Evolutionary conservation across 2,888 invertebrate genomes (phyloP), one percentile per base, ranked within the genome.

Genomic region (Monoplex corrugatus): DNA sequence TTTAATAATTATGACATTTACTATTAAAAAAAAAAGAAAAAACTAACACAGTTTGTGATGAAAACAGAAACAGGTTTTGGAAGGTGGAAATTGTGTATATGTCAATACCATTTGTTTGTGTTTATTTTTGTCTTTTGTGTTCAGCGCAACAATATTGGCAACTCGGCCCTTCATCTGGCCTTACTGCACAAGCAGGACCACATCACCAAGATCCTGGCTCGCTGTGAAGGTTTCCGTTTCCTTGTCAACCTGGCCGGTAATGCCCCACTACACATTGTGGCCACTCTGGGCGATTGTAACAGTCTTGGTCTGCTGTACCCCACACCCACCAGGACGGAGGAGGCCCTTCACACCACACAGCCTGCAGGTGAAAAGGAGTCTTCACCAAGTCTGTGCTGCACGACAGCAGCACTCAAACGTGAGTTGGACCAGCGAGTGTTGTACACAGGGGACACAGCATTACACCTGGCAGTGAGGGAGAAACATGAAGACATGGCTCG

Each of bases 391-490:
- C 68, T 86, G 32, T 50, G 80, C 45, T 32, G 8, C 13, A 50
- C 87, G 16, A 57, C 45, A n/a, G n/a, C 28, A 8, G 45, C 83
- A 78, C 87, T 90, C 63, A 82, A 92, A 6, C 83, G 88, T 87
- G 92, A 92, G 45, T 82, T 92, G 19, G 75, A 89, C 78, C 86
- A 86, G 38, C 40, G 85, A 44, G 75, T 72, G 32, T 86, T 43
- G 10, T 87, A 83, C 72, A 85, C 57, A 3, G 89, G 87, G 16
- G 89, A 89, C 87, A 92, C 92, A 23, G 90, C 92, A 8, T 83
- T 93, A 40, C 92, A 92, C 72, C 86, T 92, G 75, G 93, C 93
- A 6, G 92, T 92, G 50, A 90, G 91, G 72, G 87, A 90, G 63
- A 91, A 91, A 35, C 93, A 94, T 80, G 72, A 85, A 32, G 89